Base-by-base conservation (phyloP, 2,888 invertebrate genomes). In the Caenorhabditis sinica region DNA sequence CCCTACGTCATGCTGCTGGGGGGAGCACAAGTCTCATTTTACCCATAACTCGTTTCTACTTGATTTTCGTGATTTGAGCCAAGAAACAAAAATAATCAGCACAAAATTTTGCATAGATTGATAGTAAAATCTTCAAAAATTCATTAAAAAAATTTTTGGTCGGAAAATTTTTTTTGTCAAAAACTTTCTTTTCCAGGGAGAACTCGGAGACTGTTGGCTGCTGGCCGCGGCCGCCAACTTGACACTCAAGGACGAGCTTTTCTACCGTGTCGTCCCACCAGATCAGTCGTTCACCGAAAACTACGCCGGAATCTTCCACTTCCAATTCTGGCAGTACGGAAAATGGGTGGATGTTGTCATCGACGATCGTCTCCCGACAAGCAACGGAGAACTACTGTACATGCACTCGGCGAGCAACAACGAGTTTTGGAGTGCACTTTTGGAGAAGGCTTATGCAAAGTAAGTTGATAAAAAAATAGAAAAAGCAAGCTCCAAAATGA, bases 401-500 rank as follows among this genome's bases (percentile, higher is more conserved):
- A 95, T 97, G 93, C 94, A 94, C 91, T 97, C 97, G 0, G 95
- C 96, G 0, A 96, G 96, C 93, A 95, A 94, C 90, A 97, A 96
- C 93, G 97, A 97, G 94, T 97, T 97, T 94, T 97, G 97, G 97
- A 96, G 96, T 93, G 97, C 97, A 0, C 94, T 97, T 80, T 94
- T 97, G 25, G 97, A 97, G 93, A 97, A 97, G 94, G 97, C 97
- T 1, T 97, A 97, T 93, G 97, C 97, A 75, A 97, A 97, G 95
- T 94, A 30, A 66, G 25, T 51, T 20, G 5, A 0, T 20, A 36
- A 49, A 0, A 33, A 23, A 20, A 49, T 13, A 25, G 15, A n/a
- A n/a, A n/a, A n/a, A n/a, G n/a, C n/a, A n/a, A 20, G 15, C 23
- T 28, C 25, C 1, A 25, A 63, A 43, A 25, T 45, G 45, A 45